phyloP scores from a whole-genome alignment of 2,797 vertebrate species.

The Hipposideros larvatus region DNA sequence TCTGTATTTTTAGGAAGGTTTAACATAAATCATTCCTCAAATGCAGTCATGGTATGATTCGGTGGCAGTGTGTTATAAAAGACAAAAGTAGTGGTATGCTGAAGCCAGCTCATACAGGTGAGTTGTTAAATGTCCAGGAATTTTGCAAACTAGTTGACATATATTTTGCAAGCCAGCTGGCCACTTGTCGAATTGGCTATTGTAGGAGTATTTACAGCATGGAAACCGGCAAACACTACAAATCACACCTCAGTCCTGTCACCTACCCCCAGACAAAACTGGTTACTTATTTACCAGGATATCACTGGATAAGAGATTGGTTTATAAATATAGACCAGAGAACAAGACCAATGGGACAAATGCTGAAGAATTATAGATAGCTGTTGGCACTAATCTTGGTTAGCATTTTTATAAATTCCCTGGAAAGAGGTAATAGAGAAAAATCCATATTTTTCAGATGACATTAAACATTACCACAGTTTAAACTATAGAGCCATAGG shows the following conservation, averaged over 20 bases:
- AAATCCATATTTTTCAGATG: neutral
- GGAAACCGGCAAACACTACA: neutral
- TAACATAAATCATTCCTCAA: conserved; percentile 37
- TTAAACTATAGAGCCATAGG: conserved; percentile 5
- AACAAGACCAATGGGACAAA: neutral
- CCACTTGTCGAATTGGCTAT: neutral
- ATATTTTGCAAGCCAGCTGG: neutral
- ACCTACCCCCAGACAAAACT: neutral
- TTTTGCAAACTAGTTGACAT: conserved; percentile 3
- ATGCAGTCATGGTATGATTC: conserved; percentile 28
- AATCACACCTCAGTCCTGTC: neutral
- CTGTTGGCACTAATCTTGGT: neutral
- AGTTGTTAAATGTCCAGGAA: neutral
- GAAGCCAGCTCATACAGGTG: neutral
- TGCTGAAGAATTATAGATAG: neutral
- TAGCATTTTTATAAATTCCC: conserved; percentile 42
- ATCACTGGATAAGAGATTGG: neutral
- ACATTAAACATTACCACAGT: neutral
- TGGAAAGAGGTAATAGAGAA: conserved; percentile 24
- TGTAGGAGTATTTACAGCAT: neutral
- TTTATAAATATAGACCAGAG: neutral
- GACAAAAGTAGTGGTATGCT: neutral
- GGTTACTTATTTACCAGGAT: neutral
- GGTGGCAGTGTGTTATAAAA: neutral
- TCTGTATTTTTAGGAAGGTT: conserved; percentile 64